A percentile compares a stretch with the other conserved stretches of the same genome.
Conservation (phyloP, 2,888 invertebrate species). For the Ctena decussata region DNA sequence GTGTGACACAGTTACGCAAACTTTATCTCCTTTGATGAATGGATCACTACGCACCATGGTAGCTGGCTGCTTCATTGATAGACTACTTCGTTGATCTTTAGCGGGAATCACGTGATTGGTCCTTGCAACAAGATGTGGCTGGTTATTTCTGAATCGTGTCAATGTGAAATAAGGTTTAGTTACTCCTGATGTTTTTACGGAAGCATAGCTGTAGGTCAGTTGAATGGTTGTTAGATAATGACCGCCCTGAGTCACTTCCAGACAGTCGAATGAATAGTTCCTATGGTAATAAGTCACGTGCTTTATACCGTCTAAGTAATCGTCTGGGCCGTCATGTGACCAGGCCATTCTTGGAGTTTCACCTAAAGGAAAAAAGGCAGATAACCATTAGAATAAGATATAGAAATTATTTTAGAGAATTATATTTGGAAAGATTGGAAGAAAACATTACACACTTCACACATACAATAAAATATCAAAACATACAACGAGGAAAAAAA, state of each 20-base stretch:
- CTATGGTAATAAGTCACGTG: neutral
- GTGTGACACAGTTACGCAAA: conserved; percentile 1
- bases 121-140: neutral
- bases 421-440: no score
- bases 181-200: neutral
- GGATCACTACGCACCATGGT: neutral
- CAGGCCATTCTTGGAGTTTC: neutral
- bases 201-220: neutral
- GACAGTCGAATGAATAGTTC: neutral
- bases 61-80: neutral
- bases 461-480: no score
- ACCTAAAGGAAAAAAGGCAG: neutral
- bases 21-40: neutral
- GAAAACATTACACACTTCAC: no score
- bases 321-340: neutral
- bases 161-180: neutral
- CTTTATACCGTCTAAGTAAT: neutral
- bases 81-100: neutral
- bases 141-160: neutral
- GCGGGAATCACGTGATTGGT: neutral
- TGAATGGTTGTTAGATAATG: neutral
- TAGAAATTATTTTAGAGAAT: no score
- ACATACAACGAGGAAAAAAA: no score
- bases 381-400: no score
- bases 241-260: neutral